A percentile compares a stretch with the other conserved stretches of the same genome.
Conservation (phyloP, 2,888 invertebrate genomes). For the Eumacrocentrus americanus region DNA sequence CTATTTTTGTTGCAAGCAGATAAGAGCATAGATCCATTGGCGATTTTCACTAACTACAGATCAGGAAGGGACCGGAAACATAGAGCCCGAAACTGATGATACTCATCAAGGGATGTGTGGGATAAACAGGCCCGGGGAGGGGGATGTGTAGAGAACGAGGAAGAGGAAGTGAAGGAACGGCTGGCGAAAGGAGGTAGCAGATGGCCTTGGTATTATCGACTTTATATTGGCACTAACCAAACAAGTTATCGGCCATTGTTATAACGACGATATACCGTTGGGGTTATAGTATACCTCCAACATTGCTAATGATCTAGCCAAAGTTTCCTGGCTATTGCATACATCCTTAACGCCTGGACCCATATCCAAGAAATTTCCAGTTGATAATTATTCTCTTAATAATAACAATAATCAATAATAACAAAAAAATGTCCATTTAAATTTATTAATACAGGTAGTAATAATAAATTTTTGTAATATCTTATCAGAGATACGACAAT, state of each 20-base stretch:
- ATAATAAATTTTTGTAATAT: background rate
- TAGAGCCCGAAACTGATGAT: background rate
- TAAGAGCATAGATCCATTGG: background rate
- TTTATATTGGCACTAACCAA: slow-evolving; percentile 50
- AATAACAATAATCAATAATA: background rate
- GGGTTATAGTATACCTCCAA: slow-evolving; percentile 11
- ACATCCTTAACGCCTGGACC: slow-evolving; percentile 16
- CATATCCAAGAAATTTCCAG: slow-evolving; percentile 16
- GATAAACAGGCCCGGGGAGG: background rate
- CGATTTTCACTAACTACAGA: slow-evolving; percentile 11
- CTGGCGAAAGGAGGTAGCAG: slow-evolving; percentile 45
- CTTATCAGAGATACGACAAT: no score
- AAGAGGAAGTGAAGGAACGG: slow-evolving; percentile 29
- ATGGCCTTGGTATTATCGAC: slow-evolving; percentile 54
- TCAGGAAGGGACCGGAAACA: background rate
- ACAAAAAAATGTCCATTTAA: background rate
- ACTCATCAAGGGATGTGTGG: background rate
- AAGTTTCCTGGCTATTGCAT: slow-evolving; percentile 26
- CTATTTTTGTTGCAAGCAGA: background rate
- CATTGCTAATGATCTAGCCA: slow-evolving; percentile 31
- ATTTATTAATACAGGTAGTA: no score
- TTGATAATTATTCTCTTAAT: slow-evolving; percentile 1
- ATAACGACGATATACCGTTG: slow-evolving; percentile 41
- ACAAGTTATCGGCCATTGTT: slow-evolving; percentile 56
- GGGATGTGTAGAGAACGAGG: background rate